A percentile compares a stretch with the other conserved stretches of the same genome.
These are phyloP conservation scores for Cirrhinus mrigala DNA, from an alignment of 2,797 vertebrate species.

Conservation along the genomic window DNA sequence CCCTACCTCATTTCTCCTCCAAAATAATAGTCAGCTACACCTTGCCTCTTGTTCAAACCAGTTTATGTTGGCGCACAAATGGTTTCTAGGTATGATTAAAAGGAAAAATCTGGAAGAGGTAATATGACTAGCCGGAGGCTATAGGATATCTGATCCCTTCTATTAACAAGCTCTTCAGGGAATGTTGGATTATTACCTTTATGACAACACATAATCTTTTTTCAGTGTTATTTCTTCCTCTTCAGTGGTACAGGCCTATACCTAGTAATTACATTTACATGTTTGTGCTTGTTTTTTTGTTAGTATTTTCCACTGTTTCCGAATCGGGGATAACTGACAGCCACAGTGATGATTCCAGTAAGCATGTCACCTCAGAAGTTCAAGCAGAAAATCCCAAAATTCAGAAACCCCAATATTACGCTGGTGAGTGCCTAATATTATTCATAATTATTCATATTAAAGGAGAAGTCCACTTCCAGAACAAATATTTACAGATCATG, in stretches of 20 bases:
- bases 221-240: neutral
- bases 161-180: neutral
- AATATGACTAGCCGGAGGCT: slow-evolving; percentile 19
- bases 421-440: slow-evolving; percentile 41
- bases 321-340: neutral
- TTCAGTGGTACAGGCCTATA: neutral
- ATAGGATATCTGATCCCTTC: neutral
- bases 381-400: neutral
- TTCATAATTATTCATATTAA: neutral
- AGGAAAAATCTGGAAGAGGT: neutral
- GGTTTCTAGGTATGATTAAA: neutral
- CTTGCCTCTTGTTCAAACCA: slow-evolving; percentile 36
- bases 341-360: neutral
- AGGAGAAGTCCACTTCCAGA: too few relatives aligned
- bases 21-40: slow-evolving; percentile 17
- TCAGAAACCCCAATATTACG: slow-evolving; percentile 38
- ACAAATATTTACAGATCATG: too few relatives aligned
- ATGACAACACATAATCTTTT: slow-evolving; percentile 1
- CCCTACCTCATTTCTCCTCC: slow-evolving; percentile 29
- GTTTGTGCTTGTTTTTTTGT: neutral
- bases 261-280: neutral
- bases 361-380: neutral
- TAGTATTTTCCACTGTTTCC: slow-evolving; percentile 26
- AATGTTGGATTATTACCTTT: neutral
- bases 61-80: slow-evolving; percentile 22